These are phyloP conservation scores for Acestrorhynchus altus DNA, from an alignment of 2,797 vertebrate genomes.

Conservation along the genomic window DNA sequence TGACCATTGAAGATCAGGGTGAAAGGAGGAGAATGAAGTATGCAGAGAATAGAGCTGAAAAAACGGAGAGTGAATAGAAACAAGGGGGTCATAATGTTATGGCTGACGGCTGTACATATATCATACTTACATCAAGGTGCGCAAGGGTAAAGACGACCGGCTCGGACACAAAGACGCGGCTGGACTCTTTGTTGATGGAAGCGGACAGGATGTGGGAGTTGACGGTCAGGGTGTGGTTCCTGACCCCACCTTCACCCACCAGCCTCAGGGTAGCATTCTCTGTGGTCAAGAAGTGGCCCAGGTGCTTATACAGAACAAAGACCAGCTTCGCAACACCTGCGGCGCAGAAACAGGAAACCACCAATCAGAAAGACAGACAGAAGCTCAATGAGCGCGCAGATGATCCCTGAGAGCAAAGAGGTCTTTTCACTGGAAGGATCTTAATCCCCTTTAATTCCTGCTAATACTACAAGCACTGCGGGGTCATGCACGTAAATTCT, in stretches of 20 bases:
- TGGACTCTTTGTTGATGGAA: conserved; percentile 80
- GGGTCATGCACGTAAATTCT: conserved; percentile 21
- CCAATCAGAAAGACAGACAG: background rate
- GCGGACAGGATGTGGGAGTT: conserved; percentile 98
- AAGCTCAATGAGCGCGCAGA: conserved; percentile 13
- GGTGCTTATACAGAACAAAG: conserved; percentile 97
- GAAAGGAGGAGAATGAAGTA: too few relatives aligned
- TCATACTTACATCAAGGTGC: conserved; percentile 93
- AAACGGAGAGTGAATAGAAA: too few relatives aligned
- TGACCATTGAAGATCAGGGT: too few relatives aligned
- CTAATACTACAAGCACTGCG: conserved; percentile 18
- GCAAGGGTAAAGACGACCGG: conserved; percentile 95
- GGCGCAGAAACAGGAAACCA: background rate
- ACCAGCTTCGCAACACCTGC: conserved; percentile 95
- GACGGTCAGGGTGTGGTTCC: conserved; percentile 89
- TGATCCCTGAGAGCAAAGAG: conserved; percentile 28
- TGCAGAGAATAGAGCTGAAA: too few relatives aligned
- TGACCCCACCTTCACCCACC: conserved; percentile 74
- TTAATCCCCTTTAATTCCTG: conserved; percentile 36
- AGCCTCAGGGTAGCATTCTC: conserved; percentile 95
- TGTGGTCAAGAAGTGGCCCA: conserved; percentile 94
- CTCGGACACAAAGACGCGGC: conserved; percentile 90
- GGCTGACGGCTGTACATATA: too few relatives aligned
- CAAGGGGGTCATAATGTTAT: too few relatives aligned
- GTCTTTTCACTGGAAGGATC: conserved; percentile 31